phyloP scores from a whole-genome alignment of 35 echinoderm and acorn worm species.

The Stichopus chloronotus region DNA sequence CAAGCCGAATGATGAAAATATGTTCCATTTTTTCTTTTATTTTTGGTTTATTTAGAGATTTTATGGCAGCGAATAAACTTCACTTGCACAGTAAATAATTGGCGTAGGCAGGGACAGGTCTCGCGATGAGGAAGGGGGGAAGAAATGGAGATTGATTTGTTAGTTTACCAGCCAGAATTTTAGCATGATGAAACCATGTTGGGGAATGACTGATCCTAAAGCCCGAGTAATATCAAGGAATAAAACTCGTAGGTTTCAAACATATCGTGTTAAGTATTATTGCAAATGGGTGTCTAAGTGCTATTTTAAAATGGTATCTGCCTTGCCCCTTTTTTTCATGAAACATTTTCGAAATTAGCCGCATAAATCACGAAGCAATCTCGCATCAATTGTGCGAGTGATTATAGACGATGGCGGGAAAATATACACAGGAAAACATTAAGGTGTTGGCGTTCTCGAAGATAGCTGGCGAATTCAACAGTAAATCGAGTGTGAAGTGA shows the following conservation, averaged over 20 bases:
- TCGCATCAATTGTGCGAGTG: constrained; percentile 48
- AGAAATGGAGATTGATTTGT: constrained; percentile 11
- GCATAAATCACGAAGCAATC: constrained; percentile 39
- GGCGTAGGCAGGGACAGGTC: constrained; percentile 23
- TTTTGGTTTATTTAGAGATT: constrained; percentile 57
- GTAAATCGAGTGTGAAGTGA: constrained; percentile 53
- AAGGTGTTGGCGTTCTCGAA: constrained; percentile 33
- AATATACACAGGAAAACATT: constrained; percentile 53
- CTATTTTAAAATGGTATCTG: constrained; percentile 58
- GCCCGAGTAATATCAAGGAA: constrained; percentile 6
- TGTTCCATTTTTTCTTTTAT: constrained; percentile 47
- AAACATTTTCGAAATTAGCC: constrained; percentile 52
- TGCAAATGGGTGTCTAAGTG: constrained; percentile 57
- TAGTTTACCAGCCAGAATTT: constrained; percentile 48
- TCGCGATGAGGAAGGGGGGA: not conserved
- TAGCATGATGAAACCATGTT: constrained; percentile 53
- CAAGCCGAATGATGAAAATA: constrained; percentile 55
- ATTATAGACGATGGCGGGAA: constrained; percentile 50
- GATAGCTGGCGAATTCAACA: constrained; percentile 18
- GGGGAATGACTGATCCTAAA: constrained; percentile 27
- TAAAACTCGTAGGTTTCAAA: constrained; percentile 44
- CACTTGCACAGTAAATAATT: constrained; percentile 51
- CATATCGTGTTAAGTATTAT: constrained; percentile 58
- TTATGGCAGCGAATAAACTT: constrained; percentile 53
- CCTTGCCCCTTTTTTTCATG: constrained; percentile 36